Base-by-base conservation (phyloP, 1,140 invertebrate species). In the Antheraea pernyi region DNA sequence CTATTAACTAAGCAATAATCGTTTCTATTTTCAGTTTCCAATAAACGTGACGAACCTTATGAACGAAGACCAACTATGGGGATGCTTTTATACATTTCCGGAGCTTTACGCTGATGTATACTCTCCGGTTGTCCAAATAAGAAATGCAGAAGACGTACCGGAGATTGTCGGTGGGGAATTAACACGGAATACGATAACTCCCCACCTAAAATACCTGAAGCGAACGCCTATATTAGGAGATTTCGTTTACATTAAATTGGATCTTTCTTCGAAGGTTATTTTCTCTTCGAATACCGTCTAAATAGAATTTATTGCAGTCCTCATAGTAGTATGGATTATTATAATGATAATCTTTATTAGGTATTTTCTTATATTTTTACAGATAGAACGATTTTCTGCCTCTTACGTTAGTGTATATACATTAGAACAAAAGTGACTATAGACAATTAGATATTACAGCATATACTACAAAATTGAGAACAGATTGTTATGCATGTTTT, bases 51-150 rank as follows among this genome's bases (percentile, higher is more conserved):
- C 87, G 8, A 46, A 79, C 10, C 72, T 89, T 7, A 83, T 91
- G 80, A 88, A 91, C 69, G 87, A 89, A 68, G 79, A 84, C 10
- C 81, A 89, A 58, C 74, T 82, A 36, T 92, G 89, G 89, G 88
- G 88, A 22, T 87, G 85, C 74, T 92, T 88, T 74, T 92, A 91
- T 74, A 84, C 73, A 18, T 89, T 91, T 46, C 86, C 88, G 11
- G 84, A 88, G 64, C 53, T 89, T 3, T 92, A 92, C 67, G 75
- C 78, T 0, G 86, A 90, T 67, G 68, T 77, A 0, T 90, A 85
- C 65, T 90, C 88, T 0, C 90, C 89, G 0, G 67, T 83, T 7
- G 82, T 88, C 6, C 72, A 61, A 30, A 79, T 91, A 59, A 74
- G 77, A 16, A 70, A 76, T 13, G 65, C 79, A 2, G 71, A 82